Base-by-base conservation (phyloP, 2,888 invertebrate genomes). In the Lycaena phlaeas region DNA sequence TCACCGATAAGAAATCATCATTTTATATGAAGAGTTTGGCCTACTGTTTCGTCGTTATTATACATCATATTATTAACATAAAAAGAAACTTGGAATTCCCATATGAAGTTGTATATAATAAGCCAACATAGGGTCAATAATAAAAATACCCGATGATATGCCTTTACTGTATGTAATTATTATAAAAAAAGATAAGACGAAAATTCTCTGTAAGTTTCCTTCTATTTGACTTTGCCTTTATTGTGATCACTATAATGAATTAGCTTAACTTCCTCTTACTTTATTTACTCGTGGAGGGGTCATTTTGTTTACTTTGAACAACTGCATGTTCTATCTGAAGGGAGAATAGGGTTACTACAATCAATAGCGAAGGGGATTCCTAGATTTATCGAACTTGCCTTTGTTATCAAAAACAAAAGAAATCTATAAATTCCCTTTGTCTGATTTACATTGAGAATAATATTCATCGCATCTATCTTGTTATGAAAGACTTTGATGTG, bases 191-290 rank as follows among this genome's bases (percentile, higher is more conserved):
- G n/a, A n/a, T n/a, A n/a, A n/a, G n/a, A n/a, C n/a, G n/a, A n/a
- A n/a, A n/a, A n/a, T n/a, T n/a, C n/a, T n/a, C n/a, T n/a, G n/a
- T n/a, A n/a, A n/a, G n/a, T n/a, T n/a, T n/a, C n/a, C n/a, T n/a
- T n/a, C n/a, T n/a, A n/a, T n/a, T n/a, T n/a, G n/a, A n/a, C n/a
- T 68, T 68, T 65, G 65, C 63, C 70, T 74, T 73, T 72, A 75
- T 76, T 78, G 71, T 76, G 14, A 15, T 73, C 54, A 63, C 67
- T 63, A 68, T 57, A 60, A 61, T 63, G 54, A 58, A 60, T 61
- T 52, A 56, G 53, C 53, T 54, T 49, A 53, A 51, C 51, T 54
- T 56, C 50, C 57, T 50, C 48, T 55, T 53, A 48, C 46, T 43
- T 50, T 54, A 49, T 54, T 59, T 57, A 53, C 45, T 53, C 50